Percentiles rank a stretch among this genome's conserved stretches.
Conservation (phyloP, 2,113 vertebrate species). For the Amblyornis subalaris region DNA sequence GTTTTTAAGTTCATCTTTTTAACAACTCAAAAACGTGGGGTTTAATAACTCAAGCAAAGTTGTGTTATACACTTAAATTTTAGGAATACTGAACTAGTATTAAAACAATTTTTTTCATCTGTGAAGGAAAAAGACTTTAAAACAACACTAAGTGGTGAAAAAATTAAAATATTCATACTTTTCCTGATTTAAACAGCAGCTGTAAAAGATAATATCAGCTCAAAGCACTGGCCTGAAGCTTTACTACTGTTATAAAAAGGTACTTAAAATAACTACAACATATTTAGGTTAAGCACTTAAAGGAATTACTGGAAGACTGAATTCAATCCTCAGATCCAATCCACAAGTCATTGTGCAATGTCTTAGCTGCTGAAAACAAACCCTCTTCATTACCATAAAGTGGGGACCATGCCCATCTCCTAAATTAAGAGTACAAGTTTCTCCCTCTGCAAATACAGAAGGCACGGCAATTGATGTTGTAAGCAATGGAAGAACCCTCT, state of each 20-base stretch:
- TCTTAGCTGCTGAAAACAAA: neutral
- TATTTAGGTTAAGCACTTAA: slow-evolving; percentile 62
- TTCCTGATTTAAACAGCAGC: neutral
- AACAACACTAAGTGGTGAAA: neutral
- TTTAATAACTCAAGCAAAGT: neutral
- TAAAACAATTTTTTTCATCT: neutral
- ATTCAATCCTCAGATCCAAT: slow-evolving; percentile 30
- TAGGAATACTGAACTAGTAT: neutral
- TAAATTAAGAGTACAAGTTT: neutral
- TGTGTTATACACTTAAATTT: neutral
- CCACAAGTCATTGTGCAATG: neutral
- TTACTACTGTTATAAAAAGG: slow-evolving; percentile 48
- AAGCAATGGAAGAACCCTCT: neutral
- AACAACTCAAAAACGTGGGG: neutral
- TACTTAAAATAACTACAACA: slow-evolving; percentile 56
- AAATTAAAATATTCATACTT: neutral
- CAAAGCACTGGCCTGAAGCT: slow-evolving; percentile 19
- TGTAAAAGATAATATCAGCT: neutral
- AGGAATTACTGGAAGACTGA: slow-evolving; percentile 51
- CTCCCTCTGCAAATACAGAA: neutral
- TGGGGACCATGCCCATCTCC: neutral
- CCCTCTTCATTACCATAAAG: neutral
- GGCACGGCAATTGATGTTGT: fast-evolving
- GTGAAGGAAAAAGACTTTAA: neutral
- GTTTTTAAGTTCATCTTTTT: neutral